These are phyloP conservation scores for Nicator chloris DNA, from an alignment of 2,113 vertebrate genomes.

Conservation along the genomic window DNA sequence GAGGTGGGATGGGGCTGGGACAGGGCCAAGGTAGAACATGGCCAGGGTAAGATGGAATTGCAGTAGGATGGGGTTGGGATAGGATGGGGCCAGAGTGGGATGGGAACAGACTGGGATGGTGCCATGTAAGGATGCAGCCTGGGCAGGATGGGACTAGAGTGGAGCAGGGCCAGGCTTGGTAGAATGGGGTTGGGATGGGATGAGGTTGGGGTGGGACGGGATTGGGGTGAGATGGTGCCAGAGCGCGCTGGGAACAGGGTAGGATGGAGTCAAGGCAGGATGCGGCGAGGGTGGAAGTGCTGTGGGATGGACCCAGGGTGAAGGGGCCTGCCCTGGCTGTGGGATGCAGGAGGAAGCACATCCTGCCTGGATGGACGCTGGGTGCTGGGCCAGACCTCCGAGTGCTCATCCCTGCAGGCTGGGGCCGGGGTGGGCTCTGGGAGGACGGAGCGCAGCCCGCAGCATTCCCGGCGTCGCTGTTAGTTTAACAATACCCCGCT, in stretches of 20 bases:
- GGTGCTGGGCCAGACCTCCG: rapidly evolving
- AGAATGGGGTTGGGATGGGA: neutral
- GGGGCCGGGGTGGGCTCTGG: neutral
- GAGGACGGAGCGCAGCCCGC: neutral
- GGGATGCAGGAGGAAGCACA: neutral
- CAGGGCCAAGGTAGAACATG: neutral
- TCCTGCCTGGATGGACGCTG: neutral
- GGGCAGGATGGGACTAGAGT: too few species aligned
- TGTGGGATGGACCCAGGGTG: neutral
- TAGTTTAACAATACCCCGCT: neutral
- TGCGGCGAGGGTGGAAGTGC: rapidly evolving
- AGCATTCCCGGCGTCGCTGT: neutral
- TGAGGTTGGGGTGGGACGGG: neutral
- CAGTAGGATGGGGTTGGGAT: too few species aligned
- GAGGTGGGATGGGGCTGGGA: too few species aligned
- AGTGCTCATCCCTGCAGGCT: neutral
- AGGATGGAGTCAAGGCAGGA: too few species aligned
- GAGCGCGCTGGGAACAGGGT: rapidly evolving
- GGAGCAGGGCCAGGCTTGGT: neutral
- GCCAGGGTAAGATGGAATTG: neutral
- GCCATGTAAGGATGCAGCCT: neutral
- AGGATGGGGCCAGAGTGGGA: neutral
- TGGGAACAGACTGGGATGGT: neutral
- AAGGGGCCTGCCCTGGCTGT: neutral
- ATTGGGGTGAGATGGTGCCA: neutral